phyloP scores from a whole-genome alignment of 2,888 invertebrate species.

The Cataglyphis altisquamis region DNA sequence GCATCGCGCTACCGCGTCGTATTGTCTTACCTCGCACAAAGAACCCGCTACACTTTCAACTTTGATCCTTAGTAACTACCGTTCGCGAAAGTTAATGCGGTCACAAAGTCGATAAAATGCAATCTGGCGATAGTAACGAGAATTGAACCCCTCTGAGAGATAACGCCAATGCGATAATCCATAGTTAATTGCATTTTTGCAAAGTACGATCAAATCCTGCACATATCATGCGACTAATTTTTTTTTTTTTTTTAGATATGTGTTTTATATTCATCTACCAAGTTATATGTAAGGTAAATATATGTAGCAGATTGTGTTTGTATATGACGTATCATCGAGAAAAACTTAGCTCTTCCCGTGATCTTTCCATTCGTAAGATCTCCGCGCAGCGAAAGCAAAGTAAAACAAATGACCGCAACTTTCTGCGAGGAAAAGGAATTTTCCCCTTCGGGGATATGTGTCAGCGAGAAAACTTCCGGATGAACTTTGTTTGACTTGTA shows the following conservation, averaged over 20 bases:
- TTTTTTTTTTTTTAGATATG: conserved; percentile 2
- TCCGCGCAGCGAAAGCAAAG: conserved; percentile 69
- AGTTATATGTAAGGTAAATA: conserved; percentile 18
- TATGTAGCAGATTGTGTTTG: not conserved
- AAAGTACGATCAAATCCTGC: not conserved
- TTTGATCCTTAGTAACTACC: conserved; percentile 41
- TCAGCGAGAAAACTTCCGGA: conserved; percentile 71
- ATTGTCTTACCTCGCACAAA: conserved; percentile 55
- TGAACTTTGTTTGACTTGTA: conserved; percentile 76
- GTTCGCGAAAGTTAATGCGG: conserved; percentile 45
- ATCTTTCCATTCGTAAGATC: conserved; percentile 61
- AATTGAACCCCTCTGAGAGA: conserved; percentile 19
- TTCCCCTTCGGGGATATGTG: conserved; percentile 71
- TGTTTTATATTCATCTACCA: conserved; percentile 44
- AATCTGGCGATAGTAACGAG: conserved; percentile 27
- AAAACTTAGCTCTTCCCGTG: conserved; percentile 62
- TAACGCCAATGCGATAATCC: conserved; percentile 21
- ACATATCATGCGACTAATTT: not conserved
- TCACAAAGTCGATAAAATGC: conserved; percentile 44
- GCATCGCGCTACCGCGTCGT: conserved; percentile 21
- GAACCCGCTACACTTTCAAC: conserved; percentile 57
- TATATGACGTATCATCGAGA: conserved; percentile 21
- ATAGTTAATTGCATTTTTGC: conserved; percentile 18
- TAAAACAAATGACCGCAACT: conserved; percentile 75
- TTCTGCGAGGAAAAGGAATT: conserved; percentile 67